Conservation (phyloP, 2,797 vertebrate genomes). For the Hylomyscus alleni region DNA sequence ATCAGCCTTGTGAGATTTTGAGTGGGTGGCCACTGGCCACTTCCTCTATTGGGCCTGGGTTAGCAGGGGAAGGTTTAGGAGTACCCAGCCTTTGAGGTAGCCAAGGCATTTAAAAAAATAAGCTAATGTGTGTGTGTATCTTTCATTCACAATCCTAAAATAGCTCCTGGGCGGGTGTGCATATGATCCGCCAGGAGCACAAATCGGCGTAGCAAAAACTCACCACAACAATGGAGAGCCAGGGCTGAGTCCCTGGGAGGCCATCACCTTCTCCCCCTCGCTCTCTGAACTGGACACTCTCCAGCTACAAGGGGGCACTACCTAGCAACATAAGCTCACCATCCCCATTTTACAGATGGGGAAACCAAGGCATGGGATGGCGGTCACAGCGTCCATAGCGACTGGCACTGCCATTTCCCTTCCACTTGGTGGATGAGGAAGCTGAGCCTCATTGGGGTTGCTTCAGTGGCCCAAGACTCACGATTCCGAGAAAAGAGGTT, state of each 20-base stretch:
- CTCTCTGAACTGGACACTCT: background rate
- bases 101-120: too few species aligned
- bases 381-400: too few species aligned
- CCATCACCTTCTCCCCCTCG: background rate
- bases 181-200: background rate
- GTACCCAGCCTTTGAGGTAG: too few species aligned
- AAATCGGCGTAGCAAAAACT: background rate
- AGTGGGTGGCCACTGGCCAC: background rate
- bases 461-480: background rate
- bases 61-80: too few species aligned
- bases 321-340: background rate
- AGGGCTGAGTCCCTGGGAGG: background rate
- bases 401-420: background rate
- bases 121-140: too few species aligned
- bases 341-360: background rate
- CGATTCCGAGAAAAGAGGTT: background rate
- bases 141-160: too few species aligned
- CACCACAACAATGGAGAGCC: background rate
- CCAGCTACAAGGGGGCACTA: background rate
- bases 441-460: background rate
- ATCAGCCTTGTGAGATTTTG: too few species aligned
- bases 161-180: background rate
- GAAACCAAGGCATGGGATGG: background rate
- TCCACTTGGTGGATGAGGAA: background rate
- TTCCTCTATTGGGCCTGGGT: background rate